Evolutionary conservation across 1,140 invertebrate genomes (phyloP).

Genomic region (Drosophila nannoptera): DNA sequence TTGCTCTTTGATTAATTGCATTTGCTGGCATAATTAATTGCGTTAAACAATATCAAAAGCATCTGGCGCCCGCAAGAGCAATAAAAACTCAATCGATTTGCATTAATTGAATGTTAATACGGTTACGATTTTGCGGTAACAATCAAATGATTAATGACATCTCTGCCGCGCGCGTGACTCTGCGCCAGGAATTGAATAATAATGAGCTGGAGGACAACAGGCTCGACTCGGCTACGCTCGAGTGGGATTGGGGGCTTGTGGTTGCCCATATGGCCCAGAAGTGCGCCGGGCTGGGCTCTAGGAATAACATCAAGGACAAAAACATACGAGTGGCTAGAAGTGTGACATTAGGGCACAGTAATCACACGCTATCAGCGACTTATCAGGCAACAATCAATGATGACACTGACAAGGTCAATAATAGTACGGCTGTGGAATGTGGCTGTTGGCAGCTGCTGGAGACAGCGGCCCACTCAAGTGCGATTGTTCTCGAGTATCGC

Average conservation of each 20-base stretch:
- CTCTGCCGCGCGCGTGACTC: background rate
- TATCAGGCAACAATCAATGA: constrained; percentile 61
- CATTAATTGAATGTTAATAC: constrained; percentile 73
- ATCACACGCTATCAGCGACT: constrained; percentile 29
- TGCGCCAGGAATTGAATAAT: constrained; percentile 22
- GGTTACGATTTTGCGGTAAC: constrained; percentile 52
- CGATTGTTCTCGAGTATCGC: constrained; percentile 58
- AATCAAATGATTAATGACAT: constrained; percentile 69
- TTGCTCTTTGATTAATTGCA: constrained; percentile 7
- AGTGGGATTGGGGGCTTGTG: background rate
- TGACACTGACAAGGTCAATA: constrained; percentile 29
- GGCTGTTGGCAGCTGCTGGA: constrained; percentile 1
- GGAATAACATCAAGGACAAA: constrained; percentile 31
- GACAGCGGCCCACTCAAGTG: constrained; percentile 38
- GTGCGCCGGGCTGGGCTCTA: background rate
- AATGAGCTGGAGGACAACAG: constrained; percentile 8
- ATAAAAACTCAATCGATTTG: constrained; percentile 52
- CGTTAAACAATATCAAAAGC: constrained; percentile 39
- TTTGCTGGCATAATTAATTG: constrained; percentile 34
- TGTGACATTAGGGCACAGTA: constrained; percentile 53
- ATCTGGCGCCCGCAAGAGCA: constrained; percentile 40
- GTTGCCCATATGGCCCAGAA: no score
- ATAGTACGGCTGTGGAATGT: background rate
- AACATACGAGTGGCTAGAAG: background rate
- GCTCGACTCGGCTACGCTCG: no score